phyloP scores from a whole-genome alignment of 2,113 vertebrate species.

The Patagioenas fasciata region DNA sequence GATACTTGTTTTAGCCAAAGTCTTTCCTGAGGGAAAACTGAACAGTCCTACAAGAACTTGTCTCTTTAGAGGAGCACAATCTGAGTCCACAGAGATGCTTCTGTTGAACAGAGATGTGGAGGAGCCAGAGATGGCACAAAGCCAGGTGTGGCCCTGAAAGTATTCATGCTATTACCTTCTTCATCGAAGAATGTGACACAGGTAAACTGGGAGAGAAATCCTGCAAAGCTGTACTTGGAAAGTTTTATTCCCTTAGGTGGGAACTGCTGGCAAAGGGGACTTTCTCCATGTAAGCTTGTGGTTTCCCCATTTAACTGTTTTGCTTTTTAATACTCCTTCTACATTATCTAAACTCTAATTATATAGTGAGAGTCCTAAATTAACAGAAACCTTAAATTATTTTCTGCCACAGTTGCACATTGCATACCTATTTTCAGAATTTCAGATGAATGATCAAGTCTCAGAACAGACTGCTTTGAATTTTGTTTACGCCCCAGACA shows the following conservation, averaged over 20 bases:
- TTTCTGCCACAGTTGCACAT: not conserved
- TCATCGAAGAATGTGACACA: not conserved
- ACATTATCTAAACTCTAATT: not conserved
- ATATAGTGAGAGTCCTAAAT: not conserved
- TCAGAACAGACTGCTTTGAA: not conserved
- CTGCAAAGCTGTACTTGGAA: not conserved
- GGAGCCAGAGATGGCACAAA: not conserved
- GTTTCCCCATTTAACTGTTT: not conserved
- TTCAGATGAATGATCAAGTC: not conserved
- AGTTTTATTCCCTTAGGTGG: not conserved
- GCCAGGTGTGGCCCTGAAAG: not conserved
- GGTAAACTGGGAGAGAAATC: not conserved
- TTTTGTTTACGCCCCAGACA: not conserved
- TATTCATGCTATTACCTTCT: not conserved
- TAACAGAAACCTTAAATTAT: not conserved
- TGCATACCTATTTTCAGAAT: not conserved
- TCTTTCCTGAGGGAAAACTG: not conserved
- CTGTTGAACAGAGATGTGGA: not conserved
- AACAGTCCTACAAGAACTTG: not conserved
- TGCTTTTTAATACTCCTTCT: not conserved
- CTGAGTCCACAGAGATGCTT: not conserved
- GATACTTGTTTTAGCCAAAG: not conserved
- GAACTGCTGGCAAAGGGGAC: not conserved
- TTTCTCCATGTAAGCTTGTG: not conserved
- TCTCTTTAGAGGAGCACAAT: not conserved